Evolutionary conservation across 2,113 vertebrate genomes (phyloP).

Genomic region (Sitta europaea): DNA sequence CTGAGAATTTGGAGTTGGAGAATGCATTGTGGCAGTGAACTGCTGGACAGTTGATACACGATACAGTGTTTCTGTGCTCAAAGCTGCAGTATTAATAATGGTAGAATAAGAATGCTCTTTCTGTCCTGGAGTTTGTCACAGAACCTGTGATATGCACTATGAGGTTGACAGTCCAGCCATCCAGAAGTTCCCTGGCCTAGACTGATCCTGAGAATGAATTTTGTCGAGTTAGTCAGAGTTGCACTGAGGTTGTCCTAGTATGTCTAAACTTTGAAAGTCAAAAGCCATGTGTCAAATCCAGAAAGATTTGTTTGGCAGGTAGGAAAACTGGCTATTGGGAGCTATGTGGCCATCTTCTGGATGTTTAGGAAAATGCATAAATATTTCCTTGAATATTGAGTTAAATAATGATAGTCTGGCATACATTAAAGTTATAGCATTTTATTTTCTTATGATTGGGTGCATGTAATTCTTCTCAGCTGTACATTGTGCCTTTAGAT

Average conservation of each 20-base stretch:
- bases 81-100: not conserved
- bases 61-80: not conserved
- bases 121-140: not conserved
- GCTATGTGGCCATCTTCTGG: conserved; percentile 63
- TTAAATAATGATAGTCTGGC: not conserved
- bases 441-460: not conserved
- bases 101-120: not conserved
- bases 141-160: not conserved
- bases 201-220: not conserved
- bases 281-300: not conserved
- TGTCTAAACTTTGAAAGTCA: not conserved
- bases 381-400: not conserved
- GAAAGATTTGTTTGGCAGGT: not conserved
- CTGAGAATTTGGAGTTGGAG: not conserved
- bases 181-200: not conserved
- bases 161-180: not conserved
- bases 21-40: not conserved
- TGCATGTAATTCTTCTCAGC: not conserved
- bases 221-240: not conserved
- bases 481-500: not conserved
- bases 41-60: not conserved
- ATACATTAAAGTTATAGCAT: not conserved
- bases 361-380: conserved; percentile 23
- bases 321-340: not conserved
- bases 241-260: not conserved